A percentile compares a stretch with the other conserved stretches of the same genome.
These are phyloP conservation scores for Blastomussa wellsi DNA, from an alignment of 92 coral and sea anemone genomes.

Conservation along the genomic window DNA sequence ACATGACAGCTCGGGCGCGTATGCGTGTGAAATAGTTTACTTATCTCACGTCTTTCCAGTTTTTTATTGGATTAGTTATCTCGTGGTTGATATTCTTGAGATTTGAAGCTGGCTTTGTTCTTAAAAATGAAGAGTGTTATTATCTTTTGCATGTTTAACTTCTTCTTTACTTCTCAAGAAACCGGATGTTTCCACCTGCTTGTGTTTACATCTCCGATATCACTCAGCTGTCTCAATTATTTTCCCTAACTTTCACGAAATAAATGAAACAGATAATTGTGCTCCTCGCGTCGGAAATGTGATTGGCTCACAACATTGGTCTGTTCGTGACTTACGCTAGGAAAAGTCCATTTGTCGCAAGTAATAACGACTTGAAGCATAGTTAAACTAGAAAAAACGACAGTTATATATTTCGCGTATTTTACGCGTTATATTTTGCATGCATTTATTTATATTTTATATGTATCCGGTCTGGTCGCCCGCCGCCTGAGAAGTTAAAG, in stretches of 20 bases:
- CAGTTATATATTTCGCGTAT: background rate
- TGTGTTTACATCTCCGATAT: slow-evolving; percentile 32
- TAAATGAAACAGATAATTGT: slow-evolving; percentile 43
- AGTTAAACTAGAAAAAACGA: background rate
- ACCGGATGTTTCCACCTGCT: slow-evolving; percentile 49
- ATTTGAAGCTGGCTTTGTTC: background rate
- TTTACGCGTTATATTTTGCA: background rate
- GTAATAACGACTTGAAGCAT: background rate
- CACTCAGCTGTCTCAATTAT: slow-evolving; percentile 53
- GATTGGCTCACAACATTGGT: slow-evolving; percentile 24
- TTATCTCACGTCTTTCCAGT: slow-evolving; percentile 16
- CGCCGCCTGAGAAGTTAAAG: slow-evolving; percentile 32
- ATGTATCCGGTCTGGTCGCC: slow-evolving; percentile 36
- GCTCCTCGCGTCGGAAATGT: slow-evolving; percentile 27
- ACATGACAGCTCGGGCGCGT: slow-evolving; percentile 18
- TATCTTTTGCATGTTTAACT: slow-evolving; percentile 41
- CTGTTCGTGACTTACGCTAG: slow-evolving; percentile 18
- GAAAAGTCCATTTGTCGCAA: slow-evolving; percentile 6
- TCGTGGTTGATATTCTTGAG: slow-evolving; percentile 17
- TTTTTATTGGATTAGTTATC: slow-evolving; percentile 3
- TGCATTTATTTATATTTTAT: background rate
- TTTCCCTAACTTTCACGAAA: slow-evolving; percentile 32
- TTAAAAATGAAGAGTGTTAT: slow-evolving; percentile 11
- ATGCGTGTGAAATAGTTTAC: slow-evolving; percentile 27
- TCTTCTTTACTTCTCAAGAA: slow-evolving; percentile 11